These are phyloP conservation scores for Tetranychus truncatus DNA, from an alignment of 2,888 invertebrate genomes.

Conservation along the genomic window DNA sequence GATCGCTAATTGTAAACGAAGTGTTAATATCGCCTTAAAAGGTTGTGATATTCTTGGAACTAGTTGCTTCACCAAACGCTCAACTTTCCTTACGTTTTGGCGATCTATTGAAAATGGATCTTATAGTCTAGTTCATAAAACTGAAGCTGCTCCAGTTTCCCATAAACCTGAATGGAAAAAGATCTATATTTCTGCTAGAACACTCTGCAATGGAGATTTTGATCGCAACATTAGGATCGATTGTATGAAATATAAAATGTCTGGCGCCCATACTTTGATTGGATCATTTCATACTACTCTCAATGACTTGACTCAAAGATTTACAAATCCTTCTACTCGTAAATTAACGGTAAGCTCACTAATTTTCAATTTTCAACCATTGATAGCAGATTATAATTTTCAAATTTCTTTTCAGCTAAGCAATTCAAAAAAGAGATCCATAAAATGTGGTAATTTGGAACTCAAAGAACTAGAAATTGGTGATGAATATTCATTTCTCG, in stretches of 20 bases:
- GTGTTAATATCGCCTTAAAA: conserved; percentile 19
- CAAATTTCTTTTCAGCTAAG: conserved; percentile 6
- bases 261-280: conserved; percentile 19
- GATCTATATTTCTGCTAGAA: conserved; percentile 35
- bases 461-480: conserved; percentile 30
- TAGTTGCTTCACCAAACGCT: conserved; percentile 14
- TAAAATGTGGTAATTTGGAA: conserved; percentile 28
- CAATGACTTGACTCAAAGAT: conserved; percentile 10
- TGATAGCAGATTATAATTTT: not conserved
- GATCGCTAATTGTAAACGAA: conserved; percentile 25
- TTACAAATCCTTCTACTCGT: not conserved
- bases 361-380: not conserved
- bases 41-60: not conserved
- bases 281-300: conserved; percentile 19
- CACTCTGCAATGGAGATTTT: conserved; percentile 39
- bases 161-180: conserved; percentile 40
- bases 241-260: conserved; percentile 30
- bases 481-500: conserved; percentile 38
- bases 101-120: conserved; percentile 35
- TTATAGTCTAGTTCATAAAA: conserved; percentile 39
- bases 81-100: conserved; percentile 15
- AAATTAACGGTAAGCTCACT: not conserved
- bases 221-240: conserved; percentile 39
- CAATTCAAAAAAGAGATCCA: not conserved
- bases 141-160: conserved; percentile 39